phyloP scores from a whole-genome alignment of 2,797 vertebrate genomes.

The Xerus rutilus region DNA sequence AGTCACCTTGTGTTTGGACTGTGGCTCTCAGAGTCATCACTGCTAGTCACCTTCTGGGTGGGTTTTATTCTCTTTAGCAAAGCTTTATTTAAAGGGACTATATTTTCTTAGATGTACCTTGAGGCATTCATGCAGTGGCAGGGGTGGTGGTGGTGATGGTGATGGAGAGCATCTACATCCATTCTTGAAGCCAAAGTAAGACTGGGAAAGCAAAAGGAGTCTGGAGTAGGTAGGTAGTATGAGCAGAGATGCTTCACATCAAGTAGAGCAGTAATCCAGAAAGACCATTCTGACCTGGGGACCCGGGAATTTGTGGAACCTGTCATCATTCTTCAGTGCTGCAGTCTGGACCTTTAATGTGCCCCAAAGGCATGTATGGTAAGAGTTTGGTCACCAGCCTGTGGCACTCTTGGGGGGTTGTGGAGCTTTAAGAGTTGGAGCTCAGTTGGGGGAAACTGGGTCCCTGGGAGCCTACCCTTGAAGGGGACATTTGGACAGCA shows the following conservation, averaged over 20 bases:
- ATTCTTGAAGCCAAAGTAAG: not conserved
- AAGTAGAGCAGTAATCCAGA: not conserved
- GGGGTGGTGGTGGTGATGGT: no score
- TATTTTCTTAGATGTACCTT: not conserved
- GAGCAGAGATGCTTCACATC: not conserved
- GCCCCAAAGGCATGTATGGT: no score
- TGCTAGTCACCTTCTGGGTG: no score
- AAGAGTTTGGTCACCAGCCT: no score
- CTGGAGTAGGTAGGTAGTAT: not conserved
- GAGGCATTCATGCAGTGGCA: not conserved
- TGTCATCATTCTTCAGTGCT: not conserved
- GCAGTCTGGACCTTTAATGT: no score
- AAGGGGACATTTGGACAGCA: not conserved
- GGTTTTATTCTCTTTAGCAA: not conserved
- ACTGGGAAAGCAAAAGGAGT: not conserved
- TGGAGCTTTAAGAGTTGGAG: no score
- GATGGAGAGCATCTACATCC: not conserved
- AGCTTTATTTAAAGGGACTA: not conserved
- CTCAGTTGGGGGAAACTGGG: no score
- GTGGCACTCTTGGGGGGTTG: no score
- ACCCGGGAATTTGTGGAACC: not conserved
- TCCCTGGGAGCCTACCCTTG: no score
- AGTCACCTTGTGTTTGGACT: not conserved
- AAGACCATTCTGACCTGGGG: not conserved
- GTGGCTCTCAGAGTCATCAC: not conserved